A percentile compares a stretch with the other conserved stretches of the same genome.
Conservation (phyloP, 2,797 vertebrate genomes). For the Botia almorhae region DNA sequence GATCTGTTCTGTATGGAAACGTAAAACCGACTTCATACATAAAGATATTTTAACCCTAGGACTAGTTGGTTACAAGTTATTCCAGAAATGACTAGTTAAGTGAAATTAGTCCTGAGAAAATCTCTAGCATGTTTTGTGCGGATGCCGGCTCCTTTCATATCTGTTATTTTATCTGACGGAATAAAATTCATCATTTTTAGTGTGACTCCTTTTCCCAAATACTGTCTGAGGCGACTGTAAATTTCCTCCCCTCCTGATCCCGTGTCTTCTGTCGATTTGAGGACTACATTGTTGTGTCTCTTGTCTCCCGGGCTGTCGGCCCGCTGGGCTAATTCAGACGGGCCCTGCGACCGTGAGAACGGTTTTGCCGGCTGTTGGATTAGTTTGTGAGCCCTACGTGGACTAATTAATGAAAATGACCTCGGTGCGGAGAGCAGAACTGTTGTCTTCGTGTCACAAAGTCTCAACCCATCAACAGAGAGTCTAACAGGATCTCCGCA, state of each 20-base stretch:
- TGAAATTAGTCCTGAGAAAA: background rate
- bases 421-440: conserved; percentile 67
- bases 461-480: conserved; percentile 70
- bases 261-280: conserved; percentile 43
- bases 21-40: background rate
- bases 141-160: too few species aligned
- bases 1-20: background rate
- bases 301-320: conserved; percentile 63
- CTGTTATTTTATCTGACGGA: too few species aligned
- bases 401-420: conserved; percentile 81
- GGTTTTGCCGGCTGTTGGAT: conserved; percentile 73
- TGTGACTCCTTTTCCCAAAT: background rate
- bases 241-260: conserved; percentile 25
- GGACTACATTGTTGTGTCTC: conserved; percentile 64
- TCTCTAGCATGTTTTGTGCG: background rate
- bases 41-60: background rate
- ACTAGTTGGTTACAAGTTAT: background rate
- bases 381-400: conserved; percentile 73
- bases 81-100: background rate
- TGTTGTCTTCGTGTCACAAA: conserved; percentile 74
- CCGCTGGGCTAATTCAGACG: conserved; percentile 68
- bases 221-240: conserved; percentile 3
- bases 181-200: background rate
- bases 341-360: conserved; percentile 74
- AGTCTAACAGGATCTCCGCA: conserved; percentile 77